phyloP scores from a whole-genome alignment of 2,113 vertebrate species.

The Lethenteron camtschaticum region DNA sequence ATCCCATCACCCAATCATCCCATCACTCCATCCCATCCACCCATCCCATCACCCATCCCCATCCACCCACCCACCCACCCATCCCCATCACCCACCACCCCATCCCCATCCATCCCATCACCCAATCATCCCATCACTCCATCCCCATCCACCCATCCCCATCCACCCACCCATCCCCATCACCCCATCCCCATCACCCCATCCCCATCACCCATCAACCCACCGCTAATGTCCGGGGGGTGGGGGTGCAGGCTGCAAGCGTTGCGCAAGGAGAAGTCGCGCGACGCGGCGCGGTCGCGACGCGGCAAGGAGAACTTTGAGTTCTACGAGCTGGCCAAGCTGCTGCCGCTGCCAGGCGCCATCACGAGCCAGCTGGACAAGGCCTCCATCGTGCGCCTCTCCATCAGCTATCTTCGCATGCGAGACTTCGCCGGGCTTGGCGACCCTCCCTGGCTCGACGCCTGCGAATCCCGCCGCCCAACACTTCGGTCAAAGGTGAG shows the following conservation, averaged over 20 bases:
- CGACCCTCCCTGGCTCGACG: conserved; percentile 88
- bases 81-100: too few relatives aligned
- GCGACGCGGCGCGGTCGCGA: conserved; percentile 83
- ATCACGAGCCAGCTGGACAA: conserved; percentile 98
- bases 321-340: conserved; percentile 94
- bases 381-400: conserved; percentile 93
- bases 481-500: conserved; percentile 96
- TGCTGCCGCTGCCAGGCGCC: conserved; percentile 88
- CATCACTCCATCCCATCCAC: too few relatives aligned
- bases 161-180: too few relatives aligned
- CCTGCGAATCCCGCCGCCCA: conserved; percentile 93
- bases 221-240: too few relatives aligned
- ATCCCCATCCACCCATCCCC: too few relatives aligned
- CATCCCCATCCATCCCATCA: too few relatives aligned
- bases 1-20: too few relatives aligned
- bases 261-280: conserved; percentile 90
- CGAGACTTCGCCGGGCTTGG: conserved; percentile 96
- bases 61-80: too few relatives aligned
- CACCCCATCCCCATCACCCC: too few relatives aligned
- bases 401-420: conserved; percentile 99
- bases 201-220: too few relatives aligned
- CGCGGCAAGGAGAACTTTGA: conserved; percentile 98
- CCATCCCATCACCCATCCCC: too few relatives aligned
- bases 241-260: conserved; percentile 63
- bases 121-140: too few relatives aligned